These are phyloP conservation scores for Rhingia rostrata DNA, from an alignment of 2,888 invertebrate genomes.

Conservation along the genomic window DNA sequence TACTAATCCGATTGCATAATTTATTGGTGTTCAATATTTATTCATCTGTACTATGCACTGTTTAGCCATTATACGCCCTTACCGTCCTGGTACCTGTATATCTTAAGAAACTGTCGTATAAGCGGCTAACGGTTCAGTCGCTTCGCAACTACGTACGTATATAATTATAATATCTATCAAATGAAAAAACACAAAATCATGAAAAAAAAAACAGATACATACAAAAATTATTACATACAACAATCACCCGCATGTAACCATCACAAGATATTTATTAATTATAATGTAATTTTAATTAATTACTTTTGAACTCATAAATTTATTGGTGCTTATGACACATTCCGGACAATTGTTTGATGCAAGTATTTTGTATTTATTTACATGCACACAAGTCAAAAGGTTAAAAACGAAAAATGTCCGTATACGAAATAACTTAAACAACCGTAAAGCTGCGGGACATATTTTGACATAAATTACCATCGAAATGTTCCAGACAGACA, in stretches of 20 bases:
- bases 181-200: constrained; percentile 16
- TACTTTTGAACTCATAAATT: constrained; percentile 63
- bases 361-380: constrained; percentile 9
- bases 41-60: too few relatives aligned
- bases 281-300: constrained; percentile 55
- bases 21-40: too few relatives aligned
- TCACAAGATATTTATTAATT: constrained; percentile 32
- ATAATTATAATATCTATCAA: neutral
- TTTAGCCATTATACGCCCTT: too few relatives aligned
- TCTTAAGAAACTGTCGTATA: too few relatives aligned
- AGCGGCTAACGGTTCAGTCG: too few relatives aligned
- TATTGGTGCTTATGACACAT: constrained; percentile 44
- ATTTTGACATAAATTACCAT: constrained; percentile 62
- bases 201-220: neutral
- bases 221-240: too few relatives aligned
- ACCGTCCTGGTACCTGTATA: too few relatives aligned
- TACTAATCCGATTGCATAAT: too few relatives aligned
- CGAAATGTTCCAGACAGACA: constrained; percentile 46
- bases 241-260: constrained; percentile 26
- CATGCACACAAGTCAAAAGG: neutral
- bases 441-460: constrained; percentile 44
- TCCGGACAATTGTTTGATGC: constrained; percentile 39
- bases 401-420: constrained; percentile 16
- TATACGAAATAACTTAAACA: constrained; percentile 20
- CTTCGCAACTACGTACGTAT: too few relatives aligned